These are phyloP conservation scores for Orestias chungarensis DNA, from an alignment of 2,797 vertebrate genomes.

Conservation along the genomic window DNA sequence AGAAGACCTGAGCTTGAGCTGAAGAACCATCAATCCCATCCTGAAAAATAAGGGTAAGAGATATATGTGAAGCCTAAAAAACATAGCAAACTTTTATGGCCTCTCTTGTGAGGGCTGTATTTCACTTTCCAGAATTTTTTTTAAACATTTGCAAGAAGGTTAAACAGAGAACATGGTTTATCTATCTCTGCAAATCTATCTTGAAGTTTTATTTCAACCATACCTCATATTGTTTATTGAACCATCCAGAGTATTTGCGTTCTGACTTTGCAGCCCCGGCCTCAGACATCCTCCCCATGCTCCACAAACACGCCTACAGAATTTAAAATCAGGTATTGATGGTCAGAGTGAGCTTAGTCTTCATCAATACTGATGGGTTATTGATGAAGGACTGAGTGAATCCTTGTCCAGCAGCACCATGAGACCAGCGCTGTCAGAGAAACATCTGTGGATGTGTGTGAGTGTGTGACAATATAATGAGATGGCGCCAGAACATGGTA, in stretches of 20 bases:
- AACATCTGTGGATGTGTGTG: slow-evolving; percentile 36
- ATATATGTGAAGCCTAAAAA: too few relatives aligned
- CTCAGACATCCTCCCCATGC: slow-evolving; percentile 43
- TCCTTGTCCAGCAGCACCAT: slow-evolving; percentile 53
- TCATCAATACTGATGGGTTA: slow-evolving; percentile 78
- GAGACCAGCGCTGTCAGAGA: slow-evolving; percentile 44
- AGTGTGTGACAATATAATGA: slow-evolving; percentile 60
- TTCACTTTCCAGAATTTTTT: not conserved
- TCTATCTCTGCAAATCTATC: not conserved
- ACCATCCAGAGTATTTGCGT: slow-evolving; percentile 27
- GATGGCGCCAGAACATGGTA: slow-evolving; percentile 37
- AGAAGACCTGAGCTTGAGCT: too few relatives aligned
- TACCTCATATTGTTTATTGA: not conserved
- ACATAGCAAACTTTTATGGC: not conserved
- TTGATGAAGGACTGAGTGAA: slow-evolving; percentile 74
- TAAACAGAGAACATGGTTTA: slow-evolving; percentile 9
- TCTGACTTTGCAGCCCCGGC: slow-evolving; percentile 31
- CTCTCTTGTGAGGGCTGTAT: not conserved
- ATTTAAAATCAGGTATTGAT: slow-evolving; percentile 74
- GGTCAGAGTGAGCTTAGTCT: slow-evolving; percentile 51
- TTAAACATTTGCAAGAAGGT: slow-evolving; percentile 27
- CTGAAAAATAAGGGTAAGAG: too few relatives aligned
- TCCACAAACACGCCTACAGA: slow-evolving; percentile 53
- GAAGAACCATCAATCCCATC: too few relatives aligned
- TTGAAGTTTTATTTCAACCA: not conserved